Conservation (phyloP, 2,113 vertebrate genomes). For the Phocoena phocoena region DNA sequence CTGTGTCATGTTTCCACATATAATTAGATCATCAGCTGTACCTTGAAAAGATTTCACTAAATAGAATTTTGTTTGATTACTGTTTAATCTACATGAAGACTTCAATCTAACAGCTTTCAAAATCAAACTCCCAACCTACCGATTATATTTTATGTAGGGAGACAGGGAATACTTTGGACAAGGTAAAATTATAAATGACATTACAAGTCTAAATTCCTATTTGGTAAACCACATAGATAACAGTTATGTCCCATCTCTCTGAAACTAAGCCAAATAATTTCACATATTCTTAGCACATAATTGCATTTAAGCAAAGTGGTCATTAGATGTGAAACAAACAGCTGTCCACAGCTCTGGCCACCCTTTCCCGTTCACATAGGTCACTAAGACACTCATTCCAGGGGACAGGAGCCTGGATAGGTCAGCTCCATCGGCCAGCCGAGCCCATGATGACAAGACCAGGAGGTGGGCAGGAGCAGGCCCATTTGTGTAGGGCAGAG, state of each 20-base stretch:
- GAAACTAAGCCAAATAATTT: neutral
- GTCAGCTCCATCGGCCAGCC: neutral
- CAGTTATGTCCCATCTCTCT: neutral
- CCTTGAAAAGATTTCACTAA: slow-evolving; percentile 24
- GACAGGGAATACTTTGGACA: neutral
- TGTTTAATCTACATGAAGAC: slow-evolving; percentile 57
- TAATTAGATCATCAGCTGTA: slow-evolving; percentile 46
- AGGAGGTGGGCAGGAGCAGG: neutral
- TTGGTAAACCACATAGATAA: neutral
- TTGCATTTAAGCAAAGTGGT: neutral
- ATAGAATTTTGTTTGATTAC: slow-evolving; percentile 58
- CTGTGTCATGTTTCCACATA: neutral
- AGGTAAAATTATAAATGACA: slow-evolving; percentile 29
- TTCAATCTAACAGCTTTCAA: slow-evolving; percentile 38
- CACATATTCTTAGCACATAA: neutral
- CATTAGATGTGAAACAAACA: slow-evolving; percentile 42
- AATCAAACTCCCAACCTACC: slow-evolving; percentile 49
- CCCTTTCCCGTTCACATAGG: neutral
- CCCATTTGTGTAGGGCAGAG: neutral
- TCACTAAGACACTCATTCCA: neutral
- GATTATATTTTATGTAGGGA: slow-evolving; percentile 63
- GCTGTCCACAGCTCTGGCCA: neutral
- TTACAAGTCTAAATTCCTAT: neutral
- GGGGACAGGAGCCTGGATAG: neutral
- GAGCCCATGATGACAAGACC: neutral